A percentile compares a stretch with the other conserved stretches of the same genome.
phyloP scores from a whole-genome alignment of 2,113 vertebrate genomes.

The Thermophis baileyi region DNA sequence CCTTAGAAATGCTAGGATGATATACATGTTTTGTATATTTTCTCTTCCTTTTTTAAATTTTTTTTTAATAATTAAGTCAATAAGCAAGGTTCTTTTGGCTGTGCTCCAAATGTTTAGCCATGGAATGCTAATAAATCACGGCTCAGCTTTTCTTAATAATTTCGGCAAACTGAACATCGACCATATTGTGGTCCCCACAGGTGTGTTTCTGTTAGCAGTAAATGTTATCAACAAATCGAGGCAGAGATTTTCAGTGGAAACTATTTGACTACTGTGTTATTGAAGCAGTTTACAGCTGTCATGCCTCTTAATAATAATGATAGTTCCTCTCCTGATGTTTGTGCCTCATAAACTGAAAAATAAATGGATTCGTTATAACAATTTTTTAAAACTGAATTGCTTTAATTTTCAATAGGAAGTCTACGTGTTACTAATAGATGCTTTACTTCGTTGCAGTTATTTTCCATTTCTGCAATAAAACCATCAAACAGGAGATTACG shows the following conservation, averaged over 20 bases:
- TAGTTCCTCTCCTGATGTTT: neutral
- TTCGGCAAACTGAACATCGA: neutral
- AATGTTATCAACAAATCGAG: neutral
- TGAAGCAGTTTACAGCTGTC: neutral
- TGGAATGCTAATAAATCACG: neutral
- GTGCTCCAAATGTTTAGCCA: neutral
- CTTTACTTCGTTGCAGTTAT: conserved; percentile 7
- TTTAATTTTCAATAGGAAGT: conserved; percentile 44
- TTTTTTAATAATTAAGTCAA: neutral
- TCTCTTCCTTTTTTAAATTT: neutral
- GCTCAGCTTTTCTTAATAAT: neutral
- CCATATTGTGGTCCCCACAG: neutral
- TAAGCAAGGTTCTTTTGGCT: neutral
- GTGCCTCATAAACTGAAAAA: conserved; percentile 45
- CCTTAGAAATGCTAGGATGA: too few species aligned
- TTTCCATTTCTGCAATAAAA: conserved; percentile 43
- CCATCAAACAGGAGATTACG: conserved; percentile 20
- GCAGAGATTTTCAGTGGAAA: neutral
- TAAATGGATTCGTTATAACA: conserved; percentile 38
- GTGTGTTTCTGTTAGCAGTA: neutral
- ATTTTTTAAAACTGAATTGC: conserved; percentile 18
- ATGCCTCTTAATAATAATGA: neutral
- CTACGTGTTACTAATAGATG: conserved; percentile 5
- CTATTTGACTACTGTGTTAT: neutral
- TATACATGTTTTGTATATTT: neutral